A percentile compares a stretch with the other conserved stretches of the same genome.
These are phyloP conservation scores for Petroica traversi DNA, from an alignment of 2,113 vertebrate genomes.

Conservation along the genomic window DNA sequence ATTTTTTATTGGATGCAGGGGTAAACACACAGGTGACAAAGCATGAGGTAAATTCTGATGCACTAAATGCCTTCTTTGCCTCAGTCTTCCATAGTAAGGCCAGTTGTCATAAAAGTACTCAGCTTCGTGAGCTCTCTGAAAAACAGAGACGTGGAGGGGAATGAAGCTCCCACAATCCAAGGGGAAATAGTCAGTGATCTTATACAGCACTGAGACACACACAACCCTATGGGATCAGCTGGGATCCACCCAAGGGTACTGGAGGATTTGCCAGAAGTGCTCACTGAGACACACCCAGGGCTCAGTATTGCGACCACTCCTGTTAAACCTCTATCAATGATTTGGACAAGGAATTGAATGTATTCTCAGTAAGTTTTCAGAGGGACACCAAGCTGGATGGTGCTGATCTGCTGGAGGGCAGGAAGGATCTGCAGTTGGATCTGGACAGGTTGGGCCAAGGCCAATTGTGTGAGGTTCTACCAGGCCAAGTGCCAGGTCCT, in stretches of 20 bases:
- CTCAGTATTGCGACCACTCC: not conserved
- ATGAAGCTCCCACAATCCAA: not conserved
- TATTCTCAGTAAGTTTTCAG: not conserved
- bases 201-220: not conserved
- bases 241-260: not conserved
- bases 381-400: rapidly evolving
- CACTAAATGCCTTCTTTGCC: not conserved
- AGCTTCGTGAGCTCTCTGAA: not conserved
- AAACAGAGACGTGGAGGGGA: not conserved
- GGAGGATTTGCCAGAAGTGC: not conserved
- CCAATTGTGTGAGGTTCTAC: not conserved
- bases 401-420: not conserved
- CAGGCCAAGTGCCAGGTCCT: rapidly evolving
- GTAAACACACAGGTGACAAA: not conserved
- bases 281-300: not conserved
- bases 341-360: not conserved
- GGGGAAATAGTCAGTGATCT: not conserved
- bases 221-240: not conserved
- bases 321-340: not conserved
- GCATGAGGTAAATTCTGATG: not conserved
- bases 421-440: not conserved
- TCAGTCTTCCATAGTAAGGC: not conserved
- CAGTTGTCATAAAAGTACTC: not conserved
- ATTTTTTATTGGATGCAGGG: not conserved
- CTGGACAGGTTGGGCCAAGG: not conserved